Conservation (phyloP, 2,113 vertebrate species). For the Syngnathus typhle region DNA sequence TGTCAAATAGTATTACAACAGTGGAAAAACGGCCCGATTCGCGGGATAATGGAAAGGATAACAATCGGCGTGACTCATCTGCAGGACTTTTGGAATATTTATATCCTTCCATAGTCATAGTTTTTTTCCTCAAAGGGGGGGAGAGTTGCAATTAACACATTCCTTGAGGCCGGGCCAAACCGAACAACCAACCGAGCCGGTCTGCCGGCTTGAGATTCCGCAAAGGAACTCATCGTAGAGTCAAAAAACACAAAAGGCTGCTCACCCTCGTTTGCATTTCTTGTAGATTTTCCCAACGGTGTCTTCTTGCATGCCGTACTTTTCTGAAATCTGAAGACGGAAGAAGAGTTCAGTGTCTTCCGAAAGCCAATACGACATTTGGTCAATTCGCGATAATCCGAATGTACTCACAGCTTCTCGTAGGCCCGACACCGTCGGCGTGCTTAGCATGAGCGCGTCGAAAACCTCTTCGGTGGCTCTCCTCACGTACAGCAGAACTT, state of each 20-base stretch:
- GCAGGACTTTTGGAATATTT: slow-evolving; percentile 46
- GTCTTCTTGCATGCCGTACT: slow-evolving; percentile 89
- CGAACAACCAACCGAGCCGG: slow-evolving; percentile 53
- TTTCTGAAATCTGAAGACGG: slow-evolving; percentile 88
- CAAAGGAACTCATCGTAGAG: slow-evolving; percentile 28
- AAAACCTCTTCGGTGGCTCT: slow-evolving; percentile 87
- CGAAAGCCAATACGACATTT: not conserved
- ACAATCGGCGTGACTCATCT: slow-evolving; percentile 54
- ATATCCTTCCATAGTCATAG: slow-evolving; percentile 31
- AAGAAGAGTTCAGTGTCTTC: not conserved
- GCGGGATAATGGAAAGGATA: slow-evolving; percentile 45
- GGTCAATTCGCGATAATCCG: not conserved
- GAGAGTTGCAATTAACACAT: slow-evolving; percentile 57
- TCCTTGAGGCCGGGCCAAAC: slow-evolving; percentile 33
- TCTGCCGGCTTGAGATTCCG: slow-evolving; percentile 53
- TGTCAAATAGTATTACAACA: slow-evolving; percentile 9
- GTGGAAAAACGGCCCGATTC: slow-evolving; percentile 35
- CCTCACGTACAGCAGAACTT: slow-evolving; percentile 89
- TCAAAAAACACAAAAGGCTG: slow-evolving; percentile 9
- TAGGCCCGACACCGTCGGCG: slow-evolving; percentile 85
- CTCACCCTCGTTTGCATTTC: slow-evolving; percentile 98
- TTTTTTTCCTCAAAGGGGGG: slow-evolving; percentile 31
- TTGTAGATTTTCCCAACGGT: slow-evolving; percentile 96
- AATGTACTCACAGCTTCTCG: slow-evolving; percentile 82
- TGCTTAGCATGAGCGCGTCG: slow-evolving; percentile 92